Base-by-base conservation (phyloP, 2,797 vertebrate genomes). In the Phrynocephalus guinanensis region DNA sequence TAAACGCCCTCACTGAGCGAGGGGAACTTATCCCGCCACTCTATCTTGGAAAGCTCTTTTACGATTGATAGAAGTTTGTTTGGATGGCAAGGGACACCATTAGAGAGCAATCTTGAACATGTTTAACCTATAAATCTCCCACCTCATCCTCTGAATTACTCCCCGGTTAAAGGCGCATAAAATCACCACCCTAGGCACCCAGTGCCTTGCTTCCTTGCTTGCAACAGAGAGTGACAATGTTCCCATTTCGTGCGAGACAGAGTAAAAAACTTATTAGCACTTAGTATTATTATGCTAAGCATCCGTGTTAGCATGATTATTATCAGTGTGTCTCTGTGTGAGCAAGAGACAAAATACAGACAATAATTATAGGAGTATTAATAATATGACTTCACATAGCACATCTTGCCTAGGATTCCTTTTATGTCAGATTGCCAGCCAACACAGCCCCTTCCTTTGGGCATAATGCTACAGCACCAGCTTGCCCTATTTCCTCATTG, bases 301-400 rank as follows among this genome's bases (percentile, higher is more conserved):
- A 79, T 79, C 70, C 83, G n/a, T 83, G n/a, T 52, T 26, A 83
- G 50, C 73, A 38, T 44, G 73, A 78, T 83, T 83, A 76, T 60
- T 67, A 71, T 83, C 75, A 63, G 60, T 60, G 3, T 24, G 30
- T 72, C 52, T 78, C 8, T 63, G 18, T 78, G 16, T n/a, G 52
- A 30, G 33, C 52, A 22, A 24, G 30, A 48, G 56, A 48, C 70
- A 86, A 86, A 73, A 73, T 63, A 66, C 67, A 72, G 70, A 20
- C 63, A 18, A 50, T 81, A 75, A 84, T 84, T 20, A 63, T 20
- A 18, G 50, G 33, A 52, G 22, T 84, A 72, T 48, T 77, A 86
- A 70, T 78, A 67, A 48, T 80, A 22, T 5, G 20, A 44, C 50
- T 79, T 86, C 72, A 80, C 72, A 80, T 79, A 70, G 71, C 63